Evolutionary conservation across 2,888 invertebrate genomes (phyloP).

Genomic region (Malthinus flaveolus): DNA sequence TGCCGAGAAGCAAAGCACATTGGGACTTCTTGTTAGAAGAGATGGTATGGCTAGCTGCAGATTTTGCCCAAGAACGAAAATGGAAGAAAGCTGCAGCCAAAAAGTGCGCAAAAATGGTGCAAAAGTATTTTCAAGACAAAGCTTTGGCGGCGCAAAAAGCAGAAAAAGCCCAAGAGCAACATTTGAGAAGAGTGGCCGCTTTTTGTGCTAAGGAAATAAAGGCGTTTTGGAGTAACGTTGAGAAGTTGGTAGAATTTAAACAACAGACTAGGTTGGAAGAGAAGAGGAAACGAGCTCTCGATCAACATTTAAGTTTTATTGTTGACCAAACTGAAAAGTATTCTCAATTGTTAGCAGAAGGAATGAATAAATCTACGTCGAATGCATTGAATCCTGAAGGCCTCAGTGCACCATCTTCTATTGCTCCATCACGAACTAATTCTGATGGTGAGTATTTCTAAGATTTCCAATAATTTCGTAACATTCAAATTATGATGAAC

Average conservation of each 20-base stretch:
- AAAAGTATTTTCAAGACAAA: slow-evolving; percentile 90
- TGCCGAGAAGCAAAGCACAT: slow-evolving; percentile 88
- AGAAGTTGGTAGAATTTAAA: slow-evolving; percentile 95
- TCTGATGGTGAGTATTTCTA: slow-evolving; percentile 57
- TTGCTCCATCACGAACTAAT: slow-evolving; percentile 52
- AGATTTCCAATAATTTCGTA: neutral
- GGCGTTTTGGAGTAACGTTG: slow-evolving; percentile 95
- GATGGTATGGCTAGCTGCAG: slow-evolving; percentile 97
- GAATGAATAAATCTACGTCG: slow-evolving; percentile 67
- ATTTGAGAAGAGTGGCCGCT: slow-evolving; percentile 83
- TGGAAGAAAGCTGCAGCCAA: slow-evolving; percentile 97
- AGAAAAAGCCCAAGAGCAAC: slow-evolving; percentile 88
- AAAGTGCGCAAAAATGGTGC: slow-evolving; percentile 89
- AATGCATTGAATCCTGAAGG: slow-evolving; percentile 39
- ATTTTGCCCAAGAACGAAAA: slow-evolving; percentile 96
- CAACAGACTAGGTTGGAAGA: slow-evolving; percentile 91
- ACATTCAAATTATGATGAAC: slow-evolving; percentile 33
- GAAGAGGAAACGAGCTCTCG: slow-evolving; percentile 90
- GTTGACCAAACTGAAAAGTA: slow-evolving; percentile 98
- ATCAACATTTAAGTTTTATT: slow-evolving; percentile 95
- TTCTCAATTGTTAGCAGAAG: slow-evolving; percentile 87
- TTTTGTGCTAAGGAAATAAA: slow-evolving; percentile 92
- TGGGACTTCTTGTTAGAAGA: slow-evolving; percentile 99
- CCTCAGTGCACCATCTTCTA: slow-evolving; percentile 57
- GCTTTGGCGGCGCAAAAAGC: slow-evolving; percentile 87